Evolutionary conservation across 2,888 invertebrate species (phyloP), one percentile per base, ranked within the genome.

Genomic region (Silvanus unidentatus): DNA sequence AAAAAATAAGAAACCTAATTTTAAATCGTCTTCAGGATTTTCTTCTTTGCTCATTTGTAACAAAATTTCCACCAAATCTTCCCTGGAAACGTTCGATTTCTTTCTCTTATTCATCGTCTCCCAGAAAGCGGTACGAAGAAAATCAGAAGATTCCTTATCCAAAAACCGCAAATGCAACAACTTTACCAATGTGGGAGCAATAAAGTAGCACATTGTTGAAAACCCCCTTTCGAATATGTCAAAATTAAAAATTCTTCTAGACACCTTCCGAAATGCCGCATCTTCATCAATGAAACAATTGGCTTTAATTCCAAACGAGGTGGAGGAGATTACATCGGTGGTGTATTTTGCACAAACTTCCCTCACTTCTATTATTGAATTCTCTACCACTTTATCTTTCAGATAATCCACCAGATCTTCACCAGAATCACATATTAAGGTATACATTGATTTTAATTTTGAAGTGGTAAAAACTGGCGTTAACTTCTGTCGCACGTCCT

Each of bases 381-480:
- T 16, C 5, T 16, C n/a, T 4, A 15, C 37, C 5, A 37, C 40
- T 16, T 22, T 42, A 10, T 40, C 40, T 5, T 40, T 27, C 16
- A 50, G 9, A 16, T 40, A 42, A 2, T 35, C 16, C 5, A 47
- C 16, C 15, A 71, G 53, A 28, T 64, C 60, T 15, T 58, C 45
- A 0, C 68, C 66, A 28, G 66, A 70, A 30, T 71, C 68, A 8
- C 65, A 46, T 54, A 76, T 70, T 12, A 75, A 59, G 0, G 66
- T 63, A 14, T 73, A 68, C 75, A 77, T 75, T 32, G 62, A 61
- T 54, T 72, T 76, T 50, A 78, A 62, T 58, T 77, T 77, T 16
- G 73, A 75, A 1, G 73, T 68, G 1, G 76, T 73, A 55, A 78
- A 72, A 0, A 73, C 73, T 0, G 77, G 77, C 0, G 75, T 71